Base-by-base conservation (phyloP, 1,140 invertebrate species). In the Saxidomus purpurata region DNA sequence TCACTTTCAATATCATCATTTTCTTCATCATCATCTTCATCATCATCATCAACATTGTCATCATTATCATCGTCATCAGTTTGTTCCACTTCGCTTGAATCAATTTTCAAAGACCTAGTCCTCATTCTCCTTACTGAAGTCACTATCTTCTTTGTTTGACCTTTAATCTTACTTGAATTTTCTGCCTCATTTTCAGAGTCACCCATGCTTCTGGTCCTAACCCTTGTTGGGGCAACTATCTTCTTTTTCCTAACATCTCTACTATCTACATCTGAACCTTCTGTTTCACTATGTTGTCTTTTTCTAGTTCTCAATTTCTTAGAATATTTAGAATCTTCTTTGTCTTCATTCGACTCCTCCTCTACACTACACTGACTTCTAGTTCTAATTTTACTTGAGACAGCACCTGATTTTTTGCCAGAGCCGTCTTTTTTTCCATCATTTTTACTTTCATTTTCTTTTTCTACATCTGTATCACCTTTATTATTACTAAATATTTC, bases 41-140 rank as follows among this genome's bases (percentile, higher is more conserved):
- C 92, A 49, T 91, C 90, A 85, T 93, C 92, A 36, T 81, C 76
- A 19, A 89, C 83, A 47, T 71, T 63, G 43, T 15, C 31, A 61
- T 69, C 59, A 69, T 49, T 17, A 49, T 2, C n/a, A 8, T 77
- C 74, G 28, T n/a, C 76, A 49, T 89, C 82, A 55, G 47, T 40
- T 28, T 38, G 28, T 25, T 92, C 87, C n/a, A 81, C 69, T 49
- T 92, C 82, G 40, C 40, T 36, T 67, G 43, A 96, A 96, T 90
- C 95, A 96, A 31, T 94, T 95, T 80, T 94, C 93, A 43, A 49
- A 67, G 80, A 83, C 22, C 80, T 49, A 25, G 49, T 59, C 22
- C 52, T 81, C 19, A 49, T 67, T 31, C 80, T 83, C 19, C 40
- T 83, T 8, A 59, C 19, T 3, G 61, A 11, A 63, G n/a, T 49